A percentile compares a stretch with the other conserved stretches of the same genome.
Evolutionary conservation across 2,113 vertebrate species (phyloP).

Genomic region (Cryptotis parvus): DNA sequence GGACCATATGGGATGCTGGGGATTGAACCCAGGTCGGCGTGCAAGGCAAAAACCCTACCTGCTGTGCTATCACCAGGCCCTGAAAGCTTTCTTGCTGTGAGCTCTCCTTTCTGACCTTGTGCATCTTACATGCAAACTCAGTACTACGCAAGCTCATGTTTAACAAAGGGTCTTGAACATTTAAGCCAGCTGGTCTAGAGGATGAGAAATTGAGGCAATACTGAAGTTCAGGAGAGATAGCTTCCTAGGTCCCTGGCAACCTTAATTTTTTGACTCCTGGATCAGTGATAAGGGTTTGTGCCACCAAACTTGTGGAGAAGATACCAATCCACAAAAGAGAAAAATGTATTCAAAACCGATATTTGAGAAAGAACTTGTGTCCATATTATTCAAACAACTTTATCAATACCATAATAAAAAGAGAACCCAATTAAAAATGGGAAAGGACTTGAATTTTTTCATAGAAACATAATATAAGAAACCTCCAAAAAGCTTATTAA

Average conservation of each 20-base stretch:
- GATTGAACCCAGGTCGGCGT: too few relatives aligned
- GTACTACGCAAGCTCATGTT: background rate
- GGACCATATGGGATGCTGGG: too few relatives aligned
- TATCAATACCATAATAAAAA: background rate
- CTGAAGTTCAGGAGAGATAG: accelerated
- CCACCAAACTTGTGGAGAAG: background rate
- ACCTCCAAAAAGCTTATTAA: too few relatives aligned
- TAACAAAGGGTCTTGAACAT: background rate
- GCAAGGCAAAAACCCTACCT: too few relatives aligned
- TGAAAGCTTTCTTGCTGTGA: background rate
- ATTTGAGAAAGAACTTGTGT: background rate
- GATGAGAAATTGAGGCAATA: background rate
- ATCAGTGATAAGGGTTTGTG: too few relatives aligned
- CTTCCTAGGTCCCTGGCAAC: background rate
- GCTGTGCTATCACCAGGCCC: accelerated
- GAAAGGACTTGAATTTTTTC: background rate
- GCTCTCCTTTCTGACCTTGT: background rate
- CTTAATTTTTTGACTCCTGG: background rate
- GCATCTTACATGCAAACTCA: background rate
- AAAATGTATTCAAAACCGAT: background rate
- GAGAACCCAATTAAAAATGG: conserved; percentile 1
- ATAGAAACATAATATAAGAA: background rate
- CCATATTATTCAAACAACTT: background rate
- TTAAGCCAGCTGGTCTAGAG: background rate
- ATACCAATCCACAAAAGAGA: background rate